Evolutionary conservation across 2,113 vertebrate species (phyloP).

Genomic region (Pelmatolapia mariae): DNA sequence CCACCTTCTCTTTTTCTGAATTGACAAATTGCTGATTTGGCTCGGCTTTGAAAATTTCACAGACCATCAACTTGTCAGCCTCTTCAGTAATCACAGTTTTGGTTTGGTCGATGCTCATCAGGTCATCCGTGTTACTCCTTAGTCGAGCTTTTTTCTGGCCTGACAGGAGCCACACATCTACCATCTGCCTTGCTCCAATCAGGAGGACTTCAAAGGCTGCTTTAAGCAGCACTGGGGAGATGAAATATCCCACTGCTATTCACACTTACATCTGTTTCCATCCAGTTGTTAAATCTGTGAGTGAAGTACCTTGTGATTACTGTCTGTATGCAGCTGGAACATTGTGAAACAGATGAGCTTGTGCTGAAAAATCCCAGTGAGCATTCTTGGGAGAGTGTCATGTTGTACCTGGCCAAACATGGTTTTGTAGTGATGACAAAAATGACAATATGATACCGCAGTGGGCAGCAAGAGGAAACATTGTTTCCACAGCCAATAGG

Average conservation of each 20-base stretch:
- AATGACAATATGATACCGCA: background rate
- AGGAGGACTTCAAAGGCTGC: conserved; percentile 14
- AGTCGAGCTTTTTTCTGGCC: background rate
- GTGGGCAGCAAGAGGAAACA: background rate
- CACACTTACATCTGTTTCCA: conserved; percentile 16
- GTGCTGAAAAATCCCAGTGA: background rate
- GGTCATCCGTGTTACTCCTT: background rate
- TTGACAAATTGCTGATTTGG: background rate
- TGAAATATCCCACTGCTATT: background rate
- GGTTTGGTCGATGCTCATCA: background rate
- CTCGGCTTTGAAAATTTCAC: background rate
- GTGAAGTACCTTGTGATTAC: background rate
- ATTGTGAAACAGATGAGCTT: background rate
- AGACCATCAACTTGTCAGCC: background rate
- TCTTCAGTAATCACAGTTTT: conserved; percentile 1
- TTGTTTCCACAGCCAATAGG: background rate
- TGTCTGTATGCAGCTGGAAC: background rate
- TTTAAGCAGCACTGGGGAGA: background rate
- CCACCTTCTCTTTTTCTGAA: background rate
- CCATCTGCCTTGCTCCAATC: conserved; percentile 8
- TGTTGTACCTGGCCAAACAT: background rate
- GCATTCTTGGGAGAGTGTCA: background rate
- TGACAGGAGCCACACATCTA: background rate
- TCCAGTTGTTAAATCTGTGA: background rate
- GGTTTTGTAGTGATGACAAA: background rate